Percentiles rank a stretch among this genome's conserved stretches.
Evolutionary conservation across 2,113 vertebrate species (phyloP).

Genomic region (Tylochromis polylepis): DNA sequence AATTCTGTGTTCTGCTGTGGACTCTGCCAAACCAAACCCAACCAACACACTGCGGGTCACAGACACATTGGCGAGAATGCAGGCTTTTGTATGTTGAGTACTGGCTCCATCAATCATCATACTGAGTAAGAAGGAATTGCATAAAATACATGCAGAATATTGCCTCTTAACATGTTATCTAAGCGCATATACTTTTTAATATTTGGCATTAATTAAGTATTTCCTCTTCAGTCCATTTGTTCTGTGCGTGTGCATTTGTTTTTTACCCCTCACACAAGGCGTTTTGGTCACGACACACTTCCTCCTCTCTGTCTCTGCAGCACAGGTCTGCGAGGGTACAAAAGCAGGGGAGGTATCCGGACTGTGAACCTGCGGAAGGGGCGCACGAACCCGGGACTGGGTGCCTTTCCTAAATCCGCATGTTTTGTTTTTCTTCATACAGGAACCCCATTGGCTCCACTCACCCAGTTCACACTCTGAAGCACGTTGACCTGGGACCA

Average conservation of each 20-base stretch:
- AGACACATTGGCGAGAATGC: conserved; percentile 20
- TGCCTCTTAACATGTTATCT: background rate
- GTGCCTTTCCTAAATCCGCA: conserved; percentile 93
- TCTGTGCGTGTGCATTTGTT: background rate
- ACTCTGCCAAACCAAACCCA: conserved; percentile 54
- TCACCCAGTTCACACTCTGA: conserved; percentile 90
- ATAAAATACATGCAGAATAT: background rate
- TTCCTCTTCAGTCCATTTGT: background rate
- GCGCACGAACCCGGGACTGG: conserved; percentile 78
- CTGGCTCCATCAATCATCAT: conserved; percentile 31
- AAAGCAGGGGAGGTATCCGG: conserved; percentile 38
- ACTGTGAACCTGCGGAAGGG: conserved; percentile 75
- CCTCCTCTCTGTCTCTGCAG: conserved; percentile 78
- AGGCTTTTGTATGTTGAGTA: conserved; percentile 20
- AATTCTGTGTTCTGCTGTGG: conserved; percentile 38
- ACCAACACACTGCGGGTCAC: conserved; percentile 46
- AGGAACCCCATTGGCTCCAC: conserved; percentile 90
- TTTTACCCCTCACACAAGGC: conserved; percentile 82
- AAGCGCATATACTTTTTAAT: background rate
- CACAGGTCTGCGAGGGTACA: conserved; percentile 72
- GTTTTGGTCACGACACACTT: conserved; percentile 82
- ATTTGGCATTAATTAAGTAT: background rate
- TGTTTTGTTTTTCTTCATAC: conserved; percentile 89
- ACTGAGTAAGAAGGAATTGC: conserved; percentile 4
- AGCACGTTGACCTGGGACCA: conserved; percentile 46